These are phyloP conservation scores for Cristatella mucedo DNA, from an alignment of 2,888 invertebrate genomes.

Conservation along the genomic window DNA sequence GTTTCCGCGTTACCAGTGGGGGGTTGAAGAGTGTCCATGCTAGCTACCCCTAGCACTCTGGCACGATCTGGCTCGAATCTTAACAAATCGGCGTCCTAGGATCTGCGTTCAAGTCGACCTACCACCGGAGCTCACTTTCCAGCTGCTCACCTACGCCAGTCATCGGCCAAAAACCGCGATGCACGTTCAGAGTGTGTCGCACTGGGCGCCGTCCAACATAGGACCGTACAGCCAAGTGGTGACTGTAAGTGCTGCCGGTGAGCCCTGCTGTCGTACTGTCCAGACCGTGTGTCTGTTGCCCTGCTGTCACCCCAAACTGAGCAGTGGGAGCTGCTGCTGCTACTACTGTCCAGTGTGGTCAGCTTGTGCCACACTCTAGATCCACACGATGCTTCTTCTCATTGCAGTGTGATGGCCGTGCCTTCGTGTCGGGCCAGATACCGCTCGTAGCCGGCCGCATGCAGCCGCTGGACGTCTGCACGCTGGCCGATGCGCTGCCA, in stretches of 20 bases:
- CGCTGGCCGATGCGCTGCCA: too few relatives aligned
- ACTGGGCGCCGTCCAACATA: slow-evolving; percentile 95
- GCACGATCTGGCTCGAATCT: too few relatives aligned
- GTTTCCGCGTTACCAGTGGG: too few relatives aligned
- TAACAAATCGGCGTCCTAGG: slow-evolving; percentile 31
- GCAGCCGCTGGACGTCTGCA: slow-evolving; percentile 58
- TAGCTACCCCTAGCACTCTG: too few relatives aligned
- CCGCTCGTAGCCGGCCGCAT: slow-evolving; percentile 68
- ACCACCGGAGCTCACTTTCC: slow-evolving; percentile 13
- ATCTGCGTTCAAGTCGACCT: slow-evolving; percentile 27
- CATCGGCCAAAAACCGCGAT: slow-evolving; percentile 45
- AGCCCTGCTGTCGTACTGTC: background rate
- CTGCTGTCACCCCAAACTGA: too few relatives aligned
- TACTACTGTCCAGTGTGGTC: too few relatives aligned
- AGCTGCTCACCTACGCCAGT: background rate
- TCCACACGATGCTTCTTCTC: background rate
- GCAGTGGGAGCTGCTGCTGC: too few relatives aligned
- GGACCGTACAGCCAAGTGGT: slow-evolving; percentile 88
- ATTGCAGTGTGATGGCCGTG: background rate
- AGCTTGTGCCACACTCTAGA: too few relatives aligned
- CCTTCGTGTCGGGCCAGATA: slow-evolving; percentile 68
- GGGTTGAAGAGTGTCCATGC: too few relatives aligned
- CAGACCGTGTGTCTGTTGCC: background rate
- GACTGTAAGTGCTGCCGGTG: slow-evolving; percentile 47
- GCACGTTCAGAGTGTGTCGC: slow-evolving; percentile 87